A percentile compares a stretch with the other conserved stretches of the same genome.
Conservation (phyloP, 2,888 invertebrate species). For the Drosophila merina region DNA sequence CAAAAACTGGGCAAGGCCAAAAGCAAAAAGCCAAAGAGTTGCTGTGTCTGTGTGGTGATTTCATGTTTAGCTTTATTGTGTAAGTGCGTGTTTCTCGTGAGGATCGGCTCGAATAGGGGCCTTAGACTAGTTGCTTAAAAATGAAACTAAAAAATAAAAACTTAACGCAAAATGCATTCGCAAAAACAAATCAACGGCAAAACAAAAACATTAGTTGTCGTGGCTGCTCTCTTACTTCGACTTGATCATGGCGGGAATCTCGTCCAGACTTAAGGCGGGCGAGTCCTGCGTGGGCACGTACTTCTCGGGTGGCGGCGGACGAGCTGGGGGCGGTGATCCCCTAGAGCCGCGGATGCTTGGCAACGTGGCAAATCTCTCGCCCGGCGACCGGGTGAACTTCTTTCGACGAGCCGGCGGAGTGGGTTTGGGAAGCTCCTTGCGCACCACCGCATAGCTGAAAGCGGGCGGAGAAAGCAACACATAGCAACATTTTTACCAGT, state of each 20-base stretch:
- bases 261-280: constrained; percentile 86
- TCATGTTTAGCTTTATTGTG: constrained; percentile 55
- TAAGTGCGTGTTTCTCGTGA: constrained; percentile 49
- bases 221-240: constrained; percentile 82
- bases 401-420: constrained; percentile 86
- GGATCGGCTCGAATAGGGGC: constrained; percentile 33
- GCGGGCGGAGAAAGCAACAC: constrained; percentile 48
- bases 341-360: constrained; percentile 84
- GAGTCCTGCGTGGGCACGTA: constrained; percentile 85
- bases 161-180: constrained; percentile 69
- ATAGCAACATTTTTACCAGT: constrained; percentile 18
- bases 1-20: constrained; percentile 45
- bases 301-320: constrained; percentile 87
- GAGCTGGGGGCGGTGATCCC: constrained; percentile 84
- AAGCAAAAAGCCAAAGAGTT: constrained; percentile 25
- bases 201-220: constrained; percentile 77
- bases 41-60: constrained; percentile 50
- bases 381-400: constrained; percentile 85
- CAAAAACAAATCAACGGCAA: constrained; percentile 52
- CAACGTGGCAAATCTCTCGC: constrained; percentile 89
- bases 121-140: constrained; percentile 57
- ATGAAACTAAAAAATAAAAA: constrained; percentile 53
- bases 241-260: constrained; percentile 65
- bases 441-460: constrained; percentile 90
- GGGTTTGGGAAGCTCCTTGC: constrained; percentile 88